phyloP scores from a whole-genome alignment of 92 coral and sea anemone genomes.

The Umimayanthus kanabou region DNA sequence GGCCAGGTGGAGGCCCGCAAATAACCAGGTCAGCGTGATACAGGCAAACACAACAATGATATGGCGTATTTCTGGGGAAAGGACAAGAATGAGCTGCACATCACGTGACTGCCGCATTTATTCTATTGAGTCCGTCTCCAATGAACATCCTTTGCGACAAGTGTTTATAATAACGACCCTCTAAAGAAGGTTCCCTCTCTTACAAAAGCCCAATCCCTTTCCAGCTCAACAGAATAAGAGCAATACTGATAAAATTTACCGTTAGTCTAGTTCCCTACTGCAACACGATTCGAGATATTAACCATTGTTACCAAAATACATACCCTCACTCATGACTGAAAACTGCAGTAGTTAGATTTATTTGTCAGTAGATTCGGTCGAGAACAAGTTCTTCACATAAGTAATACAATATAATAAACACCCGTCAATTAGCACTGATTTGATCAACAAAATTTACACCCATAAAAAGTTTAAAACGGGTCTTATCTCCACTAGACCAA shows the following conservation, averaged over 20 bases:
- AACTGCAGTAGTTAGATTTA: neutral
- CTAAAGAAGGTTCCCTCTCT: neutral
- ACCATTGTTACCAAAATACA: neutral
- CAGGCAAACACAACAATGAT: slow-evolving; percentile 69
- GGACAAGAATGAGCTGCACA: neutral
- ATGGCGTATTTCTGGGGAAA: slow-evolving; percentile 76
- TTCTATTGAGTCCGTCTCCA: neutral
- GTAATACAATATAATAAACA: too few species aligned
- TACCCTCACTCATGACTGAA: neutral
- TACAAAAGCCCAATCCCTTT: too few species aligned
- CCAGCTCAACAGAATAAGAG: too few species aligned
- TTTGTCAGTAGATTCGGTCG: too few species aligned
- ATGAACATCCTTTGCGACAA: neutral
- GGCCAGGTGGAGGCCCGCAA: slow-evolving; percentile 92
- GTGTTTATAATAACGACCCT: neutral
- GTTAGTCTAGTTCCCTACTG: neutral
- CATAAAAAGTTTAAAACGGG: too few species aligned
- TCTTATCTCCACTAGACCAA: too few species aligned
- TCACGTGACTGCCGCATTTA: neutral
- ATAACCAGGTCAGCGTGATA: slow-evolving; percentile 87
- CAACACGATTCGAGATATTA: neutral
- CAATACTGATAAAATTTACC: too few species aligned
- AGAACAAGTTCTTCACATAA: too few species aligned
- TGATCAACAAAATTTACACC: too few species aligned
- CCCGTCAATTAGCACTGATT: too few species aligned